phyloP scores from a whole-genome alignment of 1,140 invertebrate genomes.

The Bombus superbus region DNA sequence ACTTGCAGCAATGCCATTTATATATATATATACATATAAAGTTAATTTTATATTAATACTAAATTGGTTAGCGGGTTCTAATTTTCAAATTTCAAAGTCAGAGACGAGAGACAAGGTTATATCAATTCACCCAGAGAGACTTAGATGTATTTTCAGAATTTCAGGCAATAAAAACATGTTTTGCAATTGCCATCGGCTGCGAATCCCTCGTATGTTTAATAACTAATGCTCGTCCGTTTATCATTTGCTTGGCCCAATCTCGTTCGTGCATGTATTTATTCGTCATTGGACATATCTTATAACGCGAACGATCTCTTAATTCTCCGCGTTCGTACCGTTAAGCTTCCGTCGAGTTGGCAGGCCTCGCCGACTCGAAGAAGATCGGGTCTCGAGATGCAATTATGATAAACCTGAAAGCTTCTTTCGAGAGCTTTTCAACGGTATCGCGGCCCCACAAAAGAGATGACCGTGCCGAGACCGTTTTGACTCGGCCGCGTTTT shows the following conservation, averaged over 20 bases:
- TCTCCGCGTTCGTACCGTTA: conserved; percentile 25
- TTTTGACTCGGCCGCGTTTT: conserved; percentile 55
- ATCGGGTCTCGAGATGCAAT: conserved; percentile 76
- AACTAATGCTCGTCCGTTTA: too few relatives aligned
- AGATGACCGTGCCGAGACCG: conserved; percentile 18
- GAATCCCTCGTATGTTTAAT: too few relatives aligned
- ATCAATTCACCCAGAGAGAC: not conserved
- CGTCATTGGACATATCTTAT: conserved; percentile 8
- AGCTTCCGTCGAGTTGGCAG: not conserved
- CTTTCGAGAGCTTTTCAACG: conserved; percentile 69
- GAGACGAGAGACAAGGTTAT: not conserved
- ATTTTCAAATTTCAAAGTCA: too few relatives aligned
- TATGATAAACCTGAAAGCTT: conserved; percentile 78
- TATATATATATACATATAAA: too few relatives aligned
- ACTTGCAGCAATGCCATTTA: too few relatives aligned
- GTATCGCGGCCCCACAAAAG: conserved; percentile 36
- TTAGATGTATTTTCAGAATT: too few relatives aligned
- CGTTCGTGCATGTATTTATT: conserved; percentile 12
- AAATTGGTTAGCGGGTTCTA: too few relatives aligned
- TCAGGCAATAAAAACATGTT: too few relatives aligned
- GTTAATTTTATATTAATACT: too few relatives aligned
- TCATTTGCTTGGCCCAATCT: too few relatives aligned
- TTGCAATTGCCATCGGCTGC: too few relatives aligned
- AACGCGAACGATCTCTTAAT: conserved; percentile 39
- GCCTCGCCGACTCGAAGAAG: conserved; percentile 15